A percentile compares a stretch with the other conserved stretches of the same genome.
These are phyloP conservation scores for Bemisia tabaci DNA, from an alignment of 1,140 invertebrate genomes.

Conservation along the genomic window DNA sequence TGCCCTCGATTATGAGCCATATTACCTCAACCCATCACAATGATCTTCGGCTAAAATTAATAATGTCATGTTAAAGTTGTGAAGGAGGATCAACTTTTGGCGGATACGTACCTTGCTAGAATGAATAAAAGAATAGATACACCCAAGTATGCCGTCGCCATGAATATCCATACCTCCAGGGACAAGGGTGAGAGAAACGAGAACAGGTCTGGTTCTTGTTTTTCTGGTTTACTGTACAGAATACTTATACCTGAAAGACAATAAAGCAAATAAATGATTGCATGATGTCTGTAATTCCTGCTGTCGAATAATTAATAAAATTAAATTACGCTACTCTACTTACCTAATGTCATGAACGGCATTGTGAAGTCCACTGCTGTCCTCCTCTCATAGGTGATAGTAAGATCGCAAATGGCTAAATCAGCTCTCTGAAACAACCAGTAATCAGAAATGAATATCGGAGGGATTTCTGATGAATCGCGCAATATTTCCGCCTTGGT, in stretches of 20 bases:
- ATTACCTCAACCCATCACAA: too few relatives aligned
- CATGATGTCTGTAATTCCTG: too few relatives aligned
- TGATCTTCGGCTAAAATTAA: too few relatives aligned
- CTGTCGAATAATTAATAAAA: too few relatives aligned
- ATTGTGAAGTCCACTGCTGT: slow-evolving; percentile 77
- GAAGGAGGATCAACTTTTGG: too few relatives aligned
- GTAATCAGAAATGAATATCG: too few relatives aligned
- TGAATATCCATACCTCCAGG: slow-evolving; percentile 84
- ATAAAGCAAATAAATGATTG: too few relatives aligned
- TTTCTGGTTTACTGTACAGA: slow-evolving; percentile 54
- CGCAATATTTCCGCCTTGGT: too few relatives aligned
- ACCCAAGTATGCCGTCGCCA: slow-evolving; percentile 71
- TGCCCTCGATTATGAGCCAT: too few relatives aligned
- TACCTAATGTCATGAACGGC: slow-evolving; percentile 79
- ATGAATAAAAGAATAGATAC: slow-evolving; percentile 75
- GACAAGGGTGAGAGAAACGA: slow-evolving; percentile 82
- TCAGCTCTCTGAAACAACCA: slow-evolving; percentile 64
- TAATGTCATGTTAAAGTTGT: too few relatives aligned
- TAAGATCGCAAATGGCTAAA: slow-evolving; percentile 80
- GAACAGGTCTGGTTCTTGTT: slow-evolving; percentile 58
- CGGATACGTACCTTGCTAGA: slow-evolving; percentile 59
- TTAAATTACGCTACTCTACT: too few relatives aligned
- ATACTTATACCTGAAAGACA: slow-evolving; percentile 56
- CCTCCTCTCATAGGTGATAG: slow-evolving; percentile 75
- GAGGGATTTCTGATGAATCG: too few relatives aligned